A percentile compares a stretch with the other conserved stretches of the same genome.
Conservation (phyloP, 2,113 vertebrate genomes). For the Aptenodytes forsteri region DNA sequence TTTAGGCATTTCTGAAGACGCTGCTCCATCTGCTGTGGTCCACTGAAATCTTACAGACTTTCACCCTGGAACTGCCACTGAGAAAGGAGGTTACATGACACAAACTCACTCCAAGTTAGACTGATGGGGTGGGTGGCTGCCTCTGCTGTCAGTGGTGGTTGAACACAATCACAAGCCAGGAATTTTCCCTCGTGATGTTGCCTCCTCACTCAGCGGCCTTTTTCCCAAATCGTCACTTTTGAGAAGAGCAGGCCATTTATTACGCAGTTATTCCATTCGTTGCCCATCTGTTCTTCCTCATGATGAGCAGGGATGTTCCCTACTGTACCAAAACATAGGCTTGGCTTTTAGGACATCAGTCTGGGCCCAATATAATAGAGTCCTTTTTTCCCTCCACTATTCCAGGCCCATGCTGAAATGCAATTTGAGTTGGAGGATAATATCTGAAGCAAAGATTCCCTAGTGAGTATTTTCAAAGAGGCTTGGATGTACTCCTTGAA, state of each 20-base stretch:
- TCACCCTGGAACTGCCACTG: not conserved
- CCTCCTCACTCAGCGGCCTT: not conserved
- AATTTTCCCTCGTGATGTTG: not conserved
- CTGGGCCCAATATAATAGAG: not conserved
- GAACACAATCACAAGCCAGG: not conserved
- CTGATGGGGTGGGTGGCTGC: not conserved
- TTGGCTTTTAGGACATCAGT: not conserved
- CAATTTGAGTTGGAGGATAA: not conserved
- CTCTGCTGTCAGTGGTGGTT: not conserved
- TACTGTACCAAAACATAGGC: not conserved
- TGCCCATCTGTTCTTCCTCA: not conserved
- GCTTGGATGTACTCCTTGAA: not conserved
- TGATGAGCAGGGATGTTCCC: not conserved
- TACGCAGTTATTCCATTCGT: not conserved
- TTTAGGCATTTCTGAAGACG: not conserved
- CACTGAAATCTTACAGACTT: not conserved
- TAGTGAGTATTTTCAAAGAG: slow-evolving; percentile 1
- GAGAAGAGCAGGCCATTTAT: not conserved
- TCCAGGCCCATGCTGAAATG: not conserved
- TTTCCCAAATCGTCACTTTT: not conserved
- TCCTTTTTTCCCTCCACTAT: not conserved
- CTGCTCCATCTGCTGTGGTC: not conserved
- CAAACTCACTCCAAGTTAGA: not conserved
- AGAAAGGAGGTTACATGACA: not conserved
- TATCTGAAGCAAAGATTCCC: not conserved